Percentiles rank a stretch among this genome's conserved stretches.
phyloP scores from a whole-genome alignment of 1,140 invertebrate species.

The Schlechtendalia chinensis region DNA sequence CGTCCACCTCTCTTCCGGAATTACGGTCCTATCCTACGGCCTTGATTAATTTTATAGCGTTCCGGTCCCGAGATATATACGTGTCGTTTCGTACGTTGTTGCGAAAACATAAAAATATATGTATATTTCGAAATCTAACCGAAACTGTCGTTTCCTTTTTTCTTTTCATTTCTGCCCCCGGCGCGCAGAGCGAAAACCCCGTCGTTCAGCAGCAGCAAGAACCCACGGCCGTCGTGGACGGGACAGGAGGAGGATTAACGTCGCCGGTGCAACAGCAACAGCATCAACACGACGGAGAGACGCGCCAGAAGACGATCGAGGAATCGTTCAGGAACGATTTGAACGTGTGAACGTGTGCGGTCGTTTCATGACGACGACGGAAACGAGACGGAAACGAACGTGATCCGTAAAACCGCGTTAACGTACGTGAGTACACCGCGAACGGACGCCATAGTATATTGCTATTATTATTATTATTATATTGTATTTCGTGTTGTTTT shows the following conservation, averaged over 20 bases:
- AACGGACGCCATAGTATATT: background rate
- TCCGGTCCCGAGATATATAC: no score
- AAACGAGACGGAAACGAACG: background rate
- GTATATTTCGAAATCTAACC: background rate
- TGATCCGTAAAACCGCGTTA: no score
- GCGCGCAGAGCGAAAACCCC: background rate
- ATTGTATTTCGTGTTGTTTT: no score
- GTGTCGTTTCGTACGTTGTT: no score
- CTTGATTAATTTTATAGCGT: no score
- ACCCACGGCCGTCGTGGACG: background rate
- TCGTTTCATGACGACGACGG: background rate
- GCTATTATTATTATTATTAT: background rate
- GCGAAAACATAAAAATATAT: no score
- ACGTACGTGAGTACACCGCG: no score
- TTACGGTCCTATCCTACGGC: no score
- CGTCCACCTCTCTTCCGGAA: no score
- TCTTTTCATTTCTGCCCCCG: no score
- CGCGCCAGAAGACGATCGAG: background rate
- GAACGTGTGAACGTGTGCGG: background rate
- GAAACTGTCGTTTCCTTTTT: no score
- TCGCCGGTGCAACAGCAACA: background rate
- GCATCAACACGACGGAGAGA: background rate
- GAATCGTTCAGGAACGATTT: conserved; percentile 35
- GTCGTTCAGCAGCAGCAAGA: background rate
- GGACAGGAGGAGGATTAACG: background rate